A percentile compares a stretch with the other conserved stretches of the same genome.
Conservation (phyloP, 2,797 vertebrate genomes). For the Urophycis tenuis region DNA sequence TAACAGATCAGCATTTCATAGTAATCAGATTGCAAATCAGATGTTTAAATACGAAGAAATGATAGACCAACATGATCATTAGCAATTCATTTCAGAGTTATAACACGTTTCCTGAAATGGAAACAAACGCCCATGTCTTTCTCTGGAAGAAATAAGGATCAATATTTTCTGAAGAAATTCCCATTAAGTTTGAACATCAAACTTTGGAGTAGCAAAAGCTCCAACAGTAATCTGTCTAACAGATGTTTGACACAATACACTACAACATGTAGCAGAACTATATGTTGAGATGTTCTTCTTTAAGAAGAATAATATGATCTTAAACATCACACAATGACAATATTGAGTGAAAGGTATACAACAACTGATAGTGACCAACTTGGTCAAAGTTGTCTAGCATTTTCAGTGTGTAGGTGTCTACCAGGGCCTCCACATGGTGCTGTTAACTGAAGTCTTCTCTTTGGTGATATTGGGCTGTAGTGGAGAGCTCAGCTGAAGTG, state of each 20-base stretch:
- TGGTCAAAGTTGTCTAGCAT: neutral
- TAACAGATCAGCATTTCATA: neutral
- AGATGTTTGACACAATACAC: neutral
- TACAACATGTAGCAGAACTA: neutral
- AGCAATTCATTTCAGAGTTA: neutral
- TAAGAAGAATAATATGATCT: neutral
- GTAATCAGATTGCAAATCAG: constrained; percentile 37
- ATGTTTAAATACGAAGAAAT: neutral
- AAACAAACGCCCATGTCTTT: neutral
- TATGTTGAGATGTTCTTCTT: neutral
- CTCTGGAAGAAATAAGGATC: neutral
- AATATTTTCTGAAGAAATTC: neutral
- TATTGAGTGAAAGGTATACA: neutral
- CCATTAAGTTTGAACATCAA: neutral
- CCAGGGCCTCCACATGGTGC: constrained; percentile 26
- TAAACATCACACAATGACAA: no score
- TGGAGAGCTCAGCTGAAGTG: constrained; percentile 16
- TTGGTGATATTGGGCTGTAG: constrained; percentile 19
- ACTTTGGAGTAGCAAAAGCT: no score
- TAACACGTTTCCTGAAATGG: neutral
- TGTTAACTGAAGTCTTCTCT: constrained; percentile 18
- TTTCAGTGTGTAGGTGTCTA: constrained; percentile 24
- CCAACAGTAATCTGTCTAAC: no score
- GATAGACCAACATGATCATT: neutral
- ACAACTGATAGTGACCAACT: neutral